These are phyloP conservation scores for Anhinga rufa DNA, from an alignment of 2,113 vertebrate genomes.

Conservation along the genomic window DNA sequence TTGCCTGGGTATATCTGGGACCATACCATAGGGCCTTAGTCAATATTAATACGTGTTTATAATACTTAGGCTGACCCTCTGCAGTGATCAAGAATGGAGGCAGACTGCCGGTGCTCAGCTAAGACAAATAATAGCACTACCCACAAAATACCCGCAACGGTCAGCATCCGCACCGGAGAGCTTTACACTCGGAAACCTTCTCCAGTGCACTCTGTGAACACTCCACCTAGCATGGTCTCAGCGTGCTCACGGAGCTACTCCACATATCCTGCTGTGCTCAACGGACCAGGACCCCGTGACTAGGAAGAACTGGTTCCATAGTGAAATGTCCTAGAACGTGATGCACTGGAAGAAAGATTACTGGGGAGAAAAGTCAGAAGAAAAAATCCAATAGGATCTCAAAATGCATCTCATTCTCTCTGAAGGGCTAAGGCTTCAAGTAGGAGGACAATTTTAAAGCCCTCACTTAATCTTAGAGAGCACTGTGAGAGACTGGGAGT, in stretches of 20 bases:
- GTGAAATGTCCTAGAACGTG: not conserved
- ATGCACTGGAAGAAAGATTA: not conserved
- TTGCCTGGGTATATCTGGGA: not conserved
- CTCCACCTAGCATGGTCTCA: not conserved
- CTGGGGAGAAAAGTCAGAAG: not conserved
- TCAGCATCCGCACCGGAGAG: not conserved
- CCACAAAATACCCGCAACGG: not conserved
- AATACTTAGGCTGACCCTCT: not conserved
- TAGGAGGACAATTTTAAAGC: not conserved
- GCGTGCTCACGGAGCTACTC: not conserved
- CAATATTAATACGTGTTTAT: not conserved
- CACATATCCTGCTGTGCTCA: not conserved
- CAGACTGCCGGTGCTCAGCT: not conserved
- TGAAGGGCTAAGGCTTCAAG: not conserved
- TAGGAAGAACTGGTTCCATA: accelerated
- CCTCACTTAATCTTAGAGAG: not conserved
- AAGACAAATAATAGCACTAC: not conserved
- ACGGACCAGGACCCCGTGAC: not conserved
- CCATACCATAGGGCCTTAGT: not conserved
- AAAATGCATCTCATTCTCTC: not conserved
- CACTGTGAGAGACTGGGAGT: conserved; percentile 11
- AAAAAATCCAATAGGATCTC: not conserved
- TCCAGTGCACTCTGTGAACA: not conserved
- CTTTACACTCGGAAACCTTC: not conserved
- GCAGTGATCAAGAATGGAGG: not conserved